Percentiles rank a stretch among this genome's conserved stretches.
phyloP scores from a whole-genome alignment of 2,888 invertebrate species.

The Chymomyza amoena region DNA sequence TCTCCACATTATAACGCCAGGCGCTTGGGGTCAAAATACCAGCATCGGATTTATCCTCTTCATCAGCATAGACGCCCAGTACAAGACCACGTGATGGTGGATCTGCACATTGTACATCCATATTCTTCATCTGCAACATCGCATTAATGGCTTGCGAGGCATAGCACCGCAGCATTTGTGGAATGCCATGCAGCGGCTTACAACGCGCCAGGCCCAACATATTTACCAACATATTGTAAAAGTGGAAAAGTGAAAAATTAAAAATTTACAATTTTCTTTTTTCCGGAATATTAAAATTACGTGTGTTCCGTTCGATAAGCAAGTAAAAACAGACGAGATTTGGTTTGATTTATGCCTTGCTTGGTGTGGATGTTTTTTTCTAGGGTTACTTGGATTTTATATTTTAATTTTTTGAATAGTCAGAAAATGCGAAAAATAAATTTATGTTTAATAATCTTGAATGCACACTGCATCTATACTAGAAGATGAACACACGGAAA shows the following conservation, averaged over 20 bases:
- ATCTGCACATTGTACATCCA: constrained; percentile 76
- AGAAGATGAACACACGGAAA: too few relatives aligned
- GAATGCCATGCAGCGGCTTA: too few relatives aligned
- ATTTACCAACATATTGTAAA: too few relatives aligned
- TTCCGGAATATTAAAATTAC: constrained; percentile 42
- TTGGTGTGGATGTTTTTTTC: too few relatives aligned
- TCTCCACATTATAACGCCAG: constrained; percentile 81
- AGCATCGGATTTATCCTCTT: constrained; percentile 80
- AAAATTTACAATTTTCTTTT: constrained; percentile 16
- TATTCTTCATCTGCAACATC: constrained; percentile 70
- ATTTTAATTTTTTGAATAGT: too few relatives aligned
- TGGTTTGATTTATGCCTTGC: too few relatives aligned
- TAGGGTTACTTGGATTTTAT: too few relatives aligned
- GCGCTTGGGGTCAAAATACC: constrained; percentile 83
- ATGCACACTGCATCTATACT: too few relatives aligned
- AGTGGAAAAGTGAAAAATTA: too few relatives aligned
- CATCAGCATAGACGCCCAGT: constrained; percentile 83
- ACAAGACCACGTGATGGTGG: constrained; percentile 80
- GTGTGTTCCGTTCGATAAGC: constrained; percentile 55
- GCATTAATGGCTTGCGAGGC: constrained; percentile 74
- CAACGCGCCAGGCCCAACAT: too few relatives aligned
- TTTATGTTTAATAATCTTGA: too few relatives aligned
- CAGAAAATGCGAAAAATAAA: too few relatives aligned
- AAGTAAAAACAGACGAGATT: background rate
- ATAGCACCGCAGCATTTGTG: constrained; percentile 40